phyloP scores from a whole-genome alignment of 2,888 invertebrate genomes.

The Chymomyza procnemis region DNA sequence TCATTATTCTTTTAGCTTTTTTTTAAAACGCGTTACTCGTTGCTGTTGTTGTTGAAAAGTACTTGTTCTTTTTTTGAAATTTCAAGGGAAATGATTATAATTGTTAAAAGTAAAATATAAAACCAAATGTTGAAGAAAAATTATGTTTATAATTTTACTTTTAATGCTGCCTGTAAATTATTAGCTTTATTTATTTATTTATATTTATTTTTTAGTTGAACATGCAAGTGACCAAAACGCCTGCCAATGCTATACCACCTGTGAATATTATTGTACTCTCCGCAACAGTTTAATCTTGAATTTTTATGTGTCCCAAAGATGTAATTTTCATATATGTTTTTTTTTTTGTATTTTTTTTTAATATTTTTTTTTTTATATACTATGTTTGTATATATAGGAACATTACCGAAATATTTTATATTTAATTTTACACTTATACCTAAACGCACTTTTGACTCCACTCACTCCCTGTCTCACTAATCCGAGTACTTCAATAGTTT shows the following conservation, averaged over 20 bases:
- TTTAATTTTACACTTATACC: slow-evolving; percentile 76
- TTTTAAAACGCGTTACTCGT: slow-evolving; percentile 58
- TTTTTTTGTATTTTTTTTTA: slow-evolving; percentile 26
- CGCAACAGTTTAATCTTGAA: slow-evolving; percentile 66
- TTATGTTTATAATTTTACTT: slow-evolving; percentile 24
- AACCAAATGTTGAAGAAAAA: background rate
- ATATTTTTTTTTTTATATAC: slow-evolving; percentile 19
- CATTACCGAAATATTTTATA: slow-evolving; percentile 77
- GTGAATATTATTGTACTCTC: slow-evolving; percentile 10
- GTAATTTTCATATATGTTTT: slow-evolving; percentile 44
- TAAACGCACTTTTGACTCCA: slow-evolving; percentile 56
- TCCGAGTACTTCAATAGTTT: slow-evolving; percentile 25
- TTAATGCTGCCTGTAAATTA: slow-evolving; percentile 78
- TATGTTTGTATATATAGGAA: slow-evolving; percentile 70
- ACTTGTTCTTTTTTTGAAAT: background rate
- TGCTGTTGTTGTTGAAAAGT: slow-evolving; percentile 39
- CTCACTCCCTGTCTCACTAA: no score
- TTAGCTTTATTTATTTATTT: slow-evolving; percentile 29
- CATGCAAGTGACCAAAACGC: background rate
- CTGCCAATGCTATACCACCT: slow-evolving; percentile 2
- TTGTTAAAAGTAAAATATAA: background rate
- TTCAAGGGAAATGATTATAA: background rate
- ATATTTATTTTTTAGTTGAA: slow-evolving; percentile 36
- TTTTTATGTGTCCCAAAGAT: slow-evolving; percentile 52
- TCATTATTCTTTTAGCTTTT: slow-evolving; percentile 17